These are phyloP conservation scores for Timema cristinae DNA, from an alignment of 2,888 invertebrate genomes.

Conservation along the genomic window DNA sequence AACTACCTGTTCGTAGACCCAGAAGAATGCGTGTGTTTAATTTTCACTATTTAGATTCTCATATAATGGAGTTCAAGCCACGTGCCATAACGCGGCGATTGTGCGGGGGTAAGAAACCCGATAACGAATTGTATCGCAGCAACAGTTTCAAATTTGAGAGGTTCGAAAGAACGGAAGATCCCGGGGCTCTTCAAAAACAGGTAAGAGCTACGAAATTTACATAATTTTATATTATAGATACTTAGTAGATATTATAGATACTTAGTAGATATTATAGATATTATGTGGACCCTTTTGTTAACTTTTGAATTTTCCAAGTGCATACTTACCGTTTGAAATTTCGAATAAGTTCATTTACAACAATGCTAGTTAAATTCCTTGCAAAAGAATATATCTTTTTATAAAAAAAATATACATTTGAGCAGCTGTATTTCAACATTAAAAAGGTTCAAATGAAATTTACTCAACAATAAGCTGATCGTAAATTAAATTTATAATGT, in stretches of 20 bases:
- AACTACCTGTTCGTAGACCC: slow-evolving; percentile 27
- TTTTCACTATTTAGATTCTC: slow-evolving; percentile 31
- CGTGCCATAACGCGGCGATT: slow-evolving; percentile 64
- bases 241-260: slow-evolving; percentile 38
- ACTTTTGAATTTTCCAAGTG: too few relatives aligned
- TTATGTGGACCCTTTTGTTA: not conserved
- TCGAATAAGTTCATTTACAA: too few relatives aligned
- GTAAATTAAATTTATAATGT: too few relatives aligned
- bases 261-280: too few relatives aligned
- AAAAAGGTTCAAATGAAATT: too few relatives aligned
- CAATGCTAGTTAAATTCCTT: too few relatives aligned
- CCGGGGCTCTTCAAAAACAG: slow-evolving; percentile 48
- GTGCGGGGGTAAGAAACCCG: slow-evolving; percentile 41
- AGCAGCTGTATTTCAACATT: too few relatives aligned
- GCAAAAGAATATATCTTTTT: too few relatives aligned
- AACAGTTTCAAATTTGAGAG: slow-evolving; percentile 86
- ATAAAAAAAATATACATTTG: too few relatives aligned
- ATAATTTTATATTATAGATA: slow-evolving; percentile 35
- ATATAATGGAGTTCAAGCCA: slow-evolving; percentile 44
- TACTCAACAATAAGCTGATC: too few relatives aligned
- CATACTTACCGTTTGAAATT: too few relatives aligned
- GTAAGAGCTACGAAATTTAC: slow-evolving; percentile 38
- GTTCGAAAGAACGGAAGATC: slow-evolving; percentile 64
- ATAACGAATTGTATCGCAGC: slow-evolving; percentile 81
- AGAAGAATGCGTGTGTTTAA: slow-evolving; percentile 30